Evolutionary conservation across 2,797 vertebrate genomes (phyloP).

Genomic region (Carapus acus): DNA sequence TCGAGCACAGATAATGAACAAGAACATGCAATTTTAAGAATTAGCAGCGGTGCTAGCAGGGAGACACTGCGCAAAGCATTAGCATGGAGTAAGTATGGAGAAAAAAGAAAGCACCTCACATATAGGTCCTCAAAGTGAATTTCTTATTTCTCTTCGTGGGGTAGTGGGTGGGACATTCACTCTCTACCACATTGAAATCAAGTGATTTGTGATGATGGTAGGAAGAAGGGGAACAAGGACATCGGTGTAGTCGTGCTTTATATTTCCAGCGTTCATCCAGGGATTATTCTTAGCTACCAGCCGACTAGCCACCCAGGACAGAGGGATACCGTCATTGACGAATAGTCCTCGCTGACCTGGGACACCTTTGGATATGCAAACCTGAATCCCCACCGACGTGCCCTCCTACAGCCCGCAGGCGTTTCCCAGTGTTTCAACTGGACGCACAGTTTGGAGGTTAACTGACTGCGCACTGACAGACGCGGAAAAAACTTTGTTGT

Average conservation of each 20-base stretch:
- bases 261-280: conserved; percentile 29
- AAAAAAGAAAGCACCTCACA: too few species aligned
- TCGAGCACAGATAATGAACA: too few species aligned
- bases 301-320: conserved; percentile 28
- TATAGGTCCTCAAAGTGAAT: too few species aligned
- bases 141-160: too few species aligned
- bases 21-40: too few species aligned
- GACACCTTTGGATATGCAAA: conserved; percentile 23
- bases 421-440: conserved; percentile 6
- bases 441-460: conserved; percentile 24
- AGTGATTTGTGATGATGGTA: too few species aligned
- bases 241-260: too few species aligned
- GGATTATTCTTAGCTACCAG: conserved; percentile 47
- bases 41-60: too few species aligned
- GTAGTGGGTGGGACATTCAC: too few species aligned
- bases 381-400: conserved; percentile 26
- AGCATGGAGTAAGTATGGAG: neutral
- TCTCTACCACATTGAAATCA: too few species aligned
- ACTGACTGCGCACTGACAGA: conserved; percentile 23
- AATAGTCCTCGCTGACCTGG: conserved; percentile 21
- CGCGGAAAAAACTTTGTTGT: conserved; percentile 5
- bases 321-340: conserved; percentile 21
- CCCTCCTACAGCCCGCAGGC: conserved; percentile 17
- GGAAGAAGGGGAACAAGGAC: conserved; percentile 33
- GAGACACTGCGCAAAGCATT: too few species aligned